A percentile compares a stretch with the other conserved stretches of the same genome.
Evolutionary conservation across 2,888 invertebrate genomes (phyloP).

Genomic region (Mesoligia furuncula): DNA sequence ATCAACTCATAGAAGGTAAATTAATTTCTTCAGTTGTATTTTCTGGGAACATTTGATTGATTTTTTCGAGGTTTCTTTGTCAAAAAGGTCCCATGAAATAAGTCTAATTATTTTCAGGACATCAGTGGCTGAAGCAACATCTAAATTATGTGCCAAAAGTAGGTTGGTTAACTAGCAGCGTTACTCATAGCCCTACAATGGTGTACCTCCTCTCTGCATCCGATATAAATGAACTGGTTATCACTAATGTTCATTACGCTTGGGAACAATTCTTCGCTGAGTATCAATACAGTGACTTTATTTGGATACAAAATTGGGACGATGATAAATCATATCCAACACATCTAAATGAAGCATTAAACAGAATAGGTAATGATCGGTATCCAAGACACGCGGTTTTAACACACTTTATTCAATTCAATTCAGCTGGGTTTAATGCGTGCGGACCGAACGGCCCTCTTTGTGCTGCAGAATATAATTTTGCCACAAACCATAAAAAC

Average conservation of each 20-base stretch:
- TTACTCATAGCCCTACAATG: slow-evolving; percentile 98
- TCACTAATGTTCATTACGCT: slow-evolving; percentile 97
- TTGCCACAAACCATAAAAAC: slow-evolving; percentile 93
- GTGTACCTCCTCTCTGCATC: slow-evolving; percentile 95
- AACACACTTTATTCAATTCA: slow-evolving; percentile 83
- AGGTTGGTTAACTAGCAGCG: slow-evolving; percentile 98
- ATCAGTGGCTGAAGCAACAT: slow-evolving; percentile 96
- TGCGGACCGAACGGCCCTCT: slow-evolving; percentile 81
- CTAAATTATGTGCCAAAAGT: slow-evolving; percentile 94
- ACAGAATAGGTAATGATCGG: slow-evolving; percentile 79
- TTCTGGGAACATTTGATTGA: background rate
- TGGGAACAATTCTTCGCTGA: slow-evolving; percentile 98
- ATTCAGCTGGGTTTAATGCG: slow-evolving; percentile 80
- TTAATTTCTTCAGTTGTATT: background rate
- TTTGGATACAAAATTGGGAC: slow-evolving; percentile 97
- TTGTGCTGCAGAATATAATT: slow-evolving; percentile 87
- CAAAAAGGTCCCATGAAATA: background rate
- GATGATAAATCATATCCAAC: slow-evolving; percentile 73
- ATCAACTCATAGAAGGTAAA: slow-evolving; percentile 96
- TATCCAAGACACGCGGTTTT: slow-evolving; percentile 80
- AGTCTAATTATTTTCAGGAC: slow-evolving; percentile 90
- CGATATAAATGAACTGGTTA: slow-evolving; percentile 95
- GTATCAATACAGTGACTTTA: slow-evolving; percentile 96
- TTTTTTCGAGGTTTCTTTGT: no score
- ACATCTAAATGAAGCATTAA: slow-evolving; percentile 76